Evolutionary conservation across 2,113 vertebrate species (phyloP).

Genomic region (Orientallactaga bullata): DNA sequence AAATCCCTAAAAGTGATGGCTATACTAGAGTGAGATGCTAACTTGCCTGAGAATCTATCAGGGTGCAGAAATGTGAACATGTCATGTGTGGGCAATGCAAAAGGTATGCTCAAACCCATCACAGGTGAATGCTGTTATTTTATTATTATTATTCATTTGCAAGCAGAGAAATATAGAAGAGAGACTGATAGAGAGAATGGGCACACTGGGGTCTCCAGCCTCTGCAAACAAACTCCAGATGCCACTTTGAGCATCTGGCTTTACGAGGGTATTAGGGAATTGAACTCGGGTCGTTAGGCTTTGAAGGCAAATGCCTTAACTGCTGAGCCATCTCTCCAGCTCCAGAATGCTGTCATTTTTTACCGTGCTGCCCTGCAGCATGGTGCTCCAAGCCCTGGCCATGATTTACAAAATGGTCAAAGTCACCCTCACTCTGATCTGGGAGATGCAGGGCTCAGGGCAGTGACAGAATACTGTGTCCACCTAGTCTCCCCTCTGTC

Average conservation of each 20-base stretch:
- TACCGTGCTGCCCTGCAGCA: not conserved
- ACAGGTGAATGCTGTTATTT: constrained; percentile 1
- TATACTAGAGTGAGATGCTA: not conserved
- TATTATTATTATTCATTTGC: not conserved
- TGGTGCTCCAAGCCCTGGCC: not conserved
- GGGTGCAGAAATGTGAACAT: not conserved
- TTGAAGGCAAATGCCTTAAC: no score
- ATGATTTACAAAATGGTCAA: not conserved
- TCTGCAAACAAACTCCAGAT: no score
- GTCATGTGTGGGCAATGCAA: not conserved
- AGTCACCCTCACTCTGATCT: not conserved
- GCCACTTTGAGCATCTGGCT: no score
- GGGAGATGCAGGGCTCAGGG: not conserved
- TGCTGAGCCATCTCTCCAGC: no score
- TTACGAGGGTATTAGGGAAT: no score
- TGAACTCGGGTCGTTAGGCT: no score
- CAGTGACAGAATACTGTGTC: not conserved
- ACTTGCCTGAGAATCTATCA: not conserved
- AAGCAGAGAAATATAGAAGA: no score
- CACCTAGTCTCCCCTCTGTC: not conserved
- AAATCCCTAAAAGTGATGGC: not conserved
- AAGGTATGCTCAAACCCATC: not conserved
- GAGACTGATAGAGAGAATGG: no score
- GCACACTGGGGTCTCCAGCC: no score
- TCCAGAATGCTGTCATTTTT: no score